Percentiles rank a stretch among this genome's conserved stretches.
These are phyloP conservation scores for Aphaenogaster ashmeadi DNA, from an alignment of 1,140 invertebrate genomes.

Conservation along the genomic window DNA sequence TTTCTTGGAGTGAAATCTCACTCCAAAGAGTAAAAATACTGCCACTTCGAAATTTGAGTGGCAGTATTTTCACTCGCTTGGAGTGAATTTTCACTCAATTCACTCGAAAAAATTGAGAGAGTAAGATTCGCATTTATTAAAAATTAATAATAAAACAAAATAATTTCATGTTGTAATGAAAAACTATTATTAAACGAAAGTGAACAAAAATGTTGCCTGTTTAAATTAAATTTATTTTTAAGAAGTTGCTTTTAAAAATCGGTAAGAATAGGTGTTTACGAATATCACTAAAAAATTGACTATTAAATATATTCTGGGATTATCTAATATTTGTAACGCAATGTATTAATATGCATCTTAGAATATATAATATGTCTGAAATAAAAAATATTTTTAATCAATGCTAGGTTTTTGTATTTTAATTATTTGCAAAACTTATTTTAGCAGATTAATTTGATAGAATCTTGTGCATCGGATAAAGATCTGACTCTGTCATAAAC, in stretches of 20 bases:
- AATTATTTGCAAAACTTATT: neutral
- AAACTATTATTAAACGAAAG: neutral
- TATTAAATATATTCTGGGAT: slow-evolving; percentile 16
- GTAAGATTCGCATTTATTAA: neutral
- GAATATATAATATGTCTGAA: neutral
- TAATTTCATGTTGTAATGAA: neutral
- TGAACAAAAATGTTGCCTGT: neutral
- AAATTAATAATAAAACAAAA: neutral
- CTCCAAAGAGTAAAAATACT: too few species aligned
- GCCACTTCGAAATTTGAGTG: too few species aligned
- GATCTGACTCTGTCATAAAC: neutral
- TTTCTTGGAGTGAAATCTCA: too few species aligned
- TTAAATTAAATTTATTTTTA: neutral
- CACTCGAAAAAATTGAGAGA: too few species aligned
- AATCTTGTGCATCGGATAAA: slow-evolving; percentile 6
- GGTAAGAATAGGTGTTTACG: neutral
- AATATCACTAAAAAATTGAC: neutral
- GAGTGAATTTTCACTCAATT: too few species aligned
- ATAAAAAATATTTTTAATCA: slow-evolving; percentile 5
- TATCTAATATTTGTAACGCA: neutral
- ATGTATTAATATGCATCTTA: neutral
- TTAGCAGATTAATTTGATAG: neutral
- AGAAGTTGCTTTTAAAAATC: neutral
- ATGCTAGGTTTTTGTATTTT: neutral
- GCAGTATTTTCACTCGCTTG: too few species aligned